Base-by-base conservation (phyloP, 1,140 invertebrate genomes). In the Drosophila oshimai region DNA sequence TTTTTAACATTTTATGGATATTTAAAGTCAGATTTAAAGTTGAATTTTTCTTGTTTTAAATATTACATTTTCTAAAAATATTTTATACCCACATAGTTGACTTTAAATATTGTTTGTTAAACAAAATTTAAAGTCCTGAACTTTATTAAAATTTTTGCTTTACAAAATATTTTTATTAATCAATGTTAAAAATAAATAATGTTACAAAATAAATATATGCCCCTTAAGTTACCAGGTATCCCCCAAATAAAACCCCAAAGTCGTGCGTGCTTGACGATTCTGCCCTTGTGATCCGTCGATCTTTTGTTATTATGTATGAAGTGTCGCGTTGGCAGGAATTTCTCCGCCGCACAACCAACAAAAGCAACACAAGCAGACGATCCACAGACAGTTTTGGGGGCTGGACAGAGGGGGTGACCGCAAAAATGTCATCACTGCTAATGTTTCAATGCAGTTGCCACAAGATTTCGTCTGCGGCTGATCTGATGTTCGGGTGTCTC, bases 351-450 rank as follows among this genome's bases (percentile, higher is more conserved):
- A 33, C 28, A 44, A 42, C 17, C 39, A 37, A 41, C 36, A 74
- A 80, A 50, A 80, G 37, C 64, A 54, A 53, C 65, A 49, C 29
- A 26, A 28, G 42, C 76, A 79, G 76, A 79, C 76, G 41, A 58
- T 61, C 28, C 22, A 39, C 51, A 71, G 71, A 65, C 58, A 29
- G 20, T 46, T 37, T 55, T 53, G 46, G 28, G 20, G 46, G 54
- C 44, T 24, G 46, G 17, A 28, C 18, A 47, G 42, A 26, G 36
- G 33, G 36, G 39, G 51, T 64, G 71, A 89, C 81, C 81, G 55
- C 88, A 89, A 61, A 89, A 90, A 89, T 89, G 88, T 89, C 86
- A 89, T 89, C 86, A 89, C 86, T 89, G 87, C 81, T 80, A 89
- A 89, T 87, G 83, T 87, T 87, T 87, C 81, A 88, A 87, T 86